Percentiles rank a stretch among this genome's conserved stretches.
These are phyloP conservation scores for Ammodytes dubius DNA, from an alignment of 2,113 vertebrate species.

Conservation along the genomic window DNA sequence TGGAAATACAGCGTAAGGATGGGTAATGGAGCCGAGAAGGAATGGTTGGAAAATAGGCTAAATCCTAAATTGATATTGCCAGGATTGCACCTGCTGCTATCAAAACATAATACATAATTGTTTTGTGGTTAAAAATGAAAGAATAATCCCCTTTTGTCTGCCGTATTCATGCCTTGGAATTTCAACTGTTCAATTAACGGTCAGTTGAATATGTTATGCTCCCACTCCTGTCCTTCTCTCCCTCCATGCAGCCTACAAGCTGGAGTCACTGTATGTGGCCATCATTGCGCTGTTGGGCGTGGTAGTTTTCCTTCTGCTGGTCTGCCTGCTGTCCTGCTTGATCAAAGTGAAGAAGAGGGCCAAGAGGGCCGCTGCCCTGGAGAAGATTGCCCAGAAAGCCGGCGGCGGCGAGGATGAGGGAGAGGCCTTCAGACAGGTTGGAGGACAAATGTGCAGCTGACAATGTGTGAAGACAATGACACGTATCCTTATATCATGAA, in stretches of 20 bases:
- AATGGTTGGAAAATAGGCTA: not conserved
- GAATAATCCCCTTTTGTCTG: not conserved
- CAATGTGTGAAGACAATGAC: not conserved
- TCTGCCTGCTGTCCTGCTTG: slow-evolving; percentile 85
- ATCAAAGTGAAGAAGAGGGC: slow-evolving; percentile 84
- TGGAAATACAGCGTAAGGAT: slow-evolving; percentile 75
- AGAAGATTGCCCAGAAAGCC: slow-evolving; percentile 82
- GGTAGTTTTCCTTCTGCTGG: slow-evolving; percentile 83
- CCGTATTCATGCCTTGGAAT: slow-evolving; percentile 23
- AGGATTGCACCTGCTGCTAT: not conserved
- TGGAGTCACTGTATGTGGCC: slow-evolving; percentile 81
- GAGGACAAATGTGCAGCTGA: slow-evolving; percentile 9
- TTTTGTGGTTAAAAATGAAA: not conserved
- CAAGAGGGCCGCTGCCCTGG: slow-evolving; percentile 79
- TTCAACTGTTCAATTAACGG: slow-evolving; percentile 35
- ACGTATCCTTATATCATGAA: not conserved
- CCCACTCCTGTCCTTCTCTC: slow-evolving; percentile 30
- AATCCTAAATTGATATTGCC: not conserved
- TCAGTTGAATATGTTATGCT: slow-evolving; percentile 51
- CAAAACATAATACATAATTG: not conserved
- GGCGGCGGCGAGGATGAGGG: slow-evolving; percentile 85
- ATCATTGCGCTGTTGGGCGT: slow-evolving; percentile 84
- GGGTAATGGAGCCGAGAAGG: not conserved
- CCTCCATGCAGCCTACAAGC: slow-evolving; percentile 73
- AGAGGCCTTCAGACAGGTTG: slow-evolving; percentile 85